Base-by-base conservation (phyloP, 2,888 invertebrate genomes). In the Acanthosepion esculentum region DNA sequence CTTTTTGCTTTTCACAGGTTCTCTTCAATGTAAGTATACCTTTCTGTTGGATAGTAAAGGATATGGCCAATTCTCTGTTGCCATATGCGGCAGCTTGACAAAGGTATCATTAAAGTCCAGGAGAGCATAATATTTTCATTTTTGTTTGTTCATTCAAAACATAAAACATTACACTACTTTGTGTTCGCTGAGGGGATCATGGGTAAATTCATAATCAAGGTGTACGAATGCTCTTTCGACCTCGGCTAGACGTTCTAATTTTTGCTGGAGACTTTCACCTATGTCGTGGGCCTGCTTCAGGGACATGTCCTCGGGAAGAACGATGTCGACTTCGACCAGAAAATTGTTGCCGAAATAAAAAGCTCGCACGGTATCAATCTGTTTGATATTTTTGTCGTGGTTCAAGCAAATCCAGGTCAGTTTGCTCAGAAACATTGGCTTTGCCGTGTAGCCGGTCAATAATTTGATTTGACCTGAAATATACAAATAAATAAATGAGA, bases 161-260 rank as follows among this genome's bases (percentile, higher is more conserved):
- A 41, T 41, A 41, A 41, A 41, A 2, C 10, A 33, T 96, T 95
- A 98, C 20, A 97, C 97, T 20, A 97, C 95, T 96, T 98, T 98
- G 96, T 98, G 98, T 95, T 98, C 98, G 59, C 97, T 97, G 33
- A 96, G 95, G 0, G 98, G 97, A 94, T 97, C 95, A 95, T 98
- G 98, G 6, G 97, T 97, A 93, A 96, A 97, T 95, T 98, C 98
- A 95, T 98, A 98, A 96, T 98, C 98, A 23, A 97, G 96, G 96
- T 98, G 98, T 0, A 98, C 98, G 96, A 98, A 98, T 0, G 98
- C 98, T 94, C 98, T 96, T 95, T 98, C 98, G 2, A 98, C 98
- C 95, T 97, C 97, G 26, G 97, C 96, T 93, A 98, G 95, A 26
- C 96, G 96, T 96, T 98, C 98, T 91, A 98, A 96, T 95, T 97